Evolutionary conservation across 2,888 invertebrate genomes (phyloP), one percentile per base, ranked within the genome.

Genomic region (Argyresthia goedartella): DNA sequence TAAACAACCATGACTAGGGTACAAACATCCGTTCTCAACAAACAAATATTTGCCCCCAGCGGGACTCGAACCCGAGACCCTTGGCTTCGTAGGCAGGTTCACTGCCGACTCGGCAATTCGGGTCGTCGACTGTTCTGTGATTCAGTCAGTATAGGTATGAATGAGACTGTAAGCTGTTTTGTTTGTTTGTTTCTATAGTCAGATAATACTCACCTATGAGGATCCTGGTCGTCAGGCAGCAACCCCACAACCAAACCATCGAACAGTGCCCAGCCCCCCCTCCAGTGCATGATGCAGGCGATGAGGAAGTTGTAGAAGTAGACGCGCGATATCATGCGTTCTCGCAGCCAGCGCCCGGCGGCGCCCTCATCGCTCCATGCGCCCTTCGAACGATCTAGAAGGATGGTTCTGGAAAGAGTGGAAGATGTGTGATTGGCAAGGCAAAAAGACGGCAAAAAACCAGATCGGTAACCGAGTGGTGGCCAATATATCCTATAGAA

Each of bases 261-360:
- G 59, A 95, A 81, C 4, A 91, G 73, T 1, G 88, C 88, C 94
- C 94, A 96, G n/a, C 93, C 91, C 0, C 96, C 96, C 0, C 95
- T 87, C 95, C 96, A 96, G 63, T 94, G 93, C 81, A 94, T 95
- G 14, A 95, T 93, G 74, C 94, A 94, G 56, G 93, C 88, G 56
- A 94, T 81, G 0, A 91, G 92, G 72, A 93, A 95, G 52, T 92
- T 72, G 58, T 90, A 89, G 0, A 94, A 93, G 75, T 96, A 96
- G 0, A 92, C 58, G 1, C 95, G 84, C 11, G 94, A 93, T 8
- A 85, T 33, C 0, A 73, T 1, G 1, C 85, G 66, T 57, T 85
- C 85, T 3, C 65, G 60, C 0, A 79, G 53, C 84, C 84, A 85
- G 0, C 69, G 64, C 0, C 67, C 67, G 0, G 68, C 67, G 1